Base-by-base conservation (phyloP, 2,113 vertebrate genomes). In the Myxocyprinus asiaticus region DNA sequence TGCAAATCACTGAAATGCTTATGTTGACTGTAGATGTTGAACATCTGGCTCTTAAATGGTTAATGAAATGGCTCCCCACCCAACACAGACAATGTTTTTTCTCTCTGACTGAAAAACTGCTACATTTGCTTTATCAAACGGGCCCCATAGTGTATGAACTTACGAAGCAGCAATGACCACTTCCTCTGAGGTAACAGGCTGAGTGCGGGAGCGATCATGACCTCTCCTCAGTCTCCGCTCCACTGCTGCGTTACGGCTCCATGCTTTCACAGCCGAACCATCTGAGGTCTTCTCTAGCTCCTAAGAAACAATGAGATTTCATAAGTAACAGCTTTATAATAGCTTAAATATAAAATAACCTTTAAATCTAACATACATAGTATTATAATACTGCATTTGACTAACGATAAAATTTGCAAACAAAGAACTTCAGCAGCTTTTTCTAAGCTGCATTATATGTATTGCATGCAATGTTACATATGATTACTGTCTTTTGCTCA, bases 151-250 rank as follows among this genome's bases (percentile, higher is more conserved):
- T 56, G 15, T 74, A 15, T 22, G n/a, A 9, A 92, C 95, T 92
- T 92, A 98, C 96, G 94, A 95, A 9, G 96, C 92, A 5, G 97
- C 97, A 1, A 98, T 97, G 90, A 97, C 97, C 7, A 99, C 96
- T 84, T 99, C 97, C 84, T 99, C 94, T 0, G 93, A 94, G 86
- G 98, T 98, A 78, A 99, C 88, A 0, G 98, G 98, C 76, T 99
- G 97, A 0, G 98, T 99, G 68, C 94, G 96, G 0, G 96, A 97
- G 4, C 98, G 91, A 78, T 98, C 97, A 86, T 96, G 96, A 14
- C 93, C 90, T 6, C 97, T 94, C 11, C 97, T 94, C 45, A 98
- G 88, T 59, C 97, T 92, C 2, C 98, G 89, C 68, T 98, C 94
- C 61, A 97, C 93, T 0, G 95, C 96, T 0, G 92, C 85, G 0